A percentile compares a stretch with the other conserved stretches of the same genome.
Evolutionary conservation across 1,140 invertebrate genomes (phyloP).

Genomic region (Panonychus citri): DNA sequence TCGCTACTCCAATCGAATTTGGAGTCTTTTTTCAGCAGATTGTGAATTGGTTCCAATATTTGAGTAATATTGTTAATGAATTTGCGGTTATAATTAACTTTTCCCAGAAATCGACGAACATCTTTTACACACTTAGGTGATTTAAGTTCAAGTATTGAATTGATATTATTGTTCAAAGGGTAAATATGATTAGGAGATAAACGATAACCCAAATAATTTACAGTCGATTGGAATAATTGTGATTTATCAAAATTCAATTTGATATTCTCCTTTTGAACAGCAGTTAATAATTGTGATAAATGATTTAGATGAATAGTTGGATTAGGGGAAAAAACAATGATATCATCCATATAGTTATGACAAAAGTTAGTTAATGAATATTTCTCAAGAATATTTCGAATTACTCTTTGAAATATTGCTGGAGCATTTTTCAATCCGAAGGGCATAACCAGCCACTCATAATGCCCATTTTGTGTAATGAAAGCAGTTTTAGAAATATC

Average conservation of each 20-base stretch:
- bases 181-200: slow-evolving; percentile 1
- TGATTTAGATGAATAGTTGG: slow-evolving; percentile 8
- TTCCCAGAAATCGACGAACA: slow-evolving; percentile 24
- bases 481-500: slow-evolving; percentile 26
- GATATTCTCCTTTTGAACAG: background rate
- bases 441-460: slow-evolving; percentile 22
- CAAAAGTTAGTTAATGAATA: slow-evolving; percentile 13
- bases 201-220: slow-evolving; percentile 11
- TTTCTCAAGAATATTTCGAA: slow-evolving; percentile 6
- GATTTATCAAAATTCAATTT: slow-evolving; percentile 11
- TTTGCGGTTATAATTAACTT: slow-evolving; percentile 24
- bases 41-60: slow-evolving; percentile 12
- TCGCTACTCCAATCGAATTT: slow-evolving; percentile 12
- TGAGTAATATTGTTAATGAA: slow-evolving; percentile 23
- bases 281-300: slow-evolving; percentile 2
- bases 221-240: background rate
- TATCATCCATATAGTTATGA: slow-evolving; percentile 21
- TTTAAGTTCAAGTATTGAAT: background rate
- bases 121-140: background rate
- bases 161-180: slow-evolving; percentile 2
- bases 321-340: slow-evolving; percentile 15
- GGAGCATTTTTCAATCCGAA: slow-evolving; percentile 20
- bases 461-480: slow-evolving; percentile 20
- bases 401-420: slow-evolving; percentile 17
- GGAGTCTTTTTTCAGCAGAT: slow-evolving; percentile 15